Conservation (phyloP, 2,888 invertebrate species). For the Synanthedon tipuliformis region DNA sequence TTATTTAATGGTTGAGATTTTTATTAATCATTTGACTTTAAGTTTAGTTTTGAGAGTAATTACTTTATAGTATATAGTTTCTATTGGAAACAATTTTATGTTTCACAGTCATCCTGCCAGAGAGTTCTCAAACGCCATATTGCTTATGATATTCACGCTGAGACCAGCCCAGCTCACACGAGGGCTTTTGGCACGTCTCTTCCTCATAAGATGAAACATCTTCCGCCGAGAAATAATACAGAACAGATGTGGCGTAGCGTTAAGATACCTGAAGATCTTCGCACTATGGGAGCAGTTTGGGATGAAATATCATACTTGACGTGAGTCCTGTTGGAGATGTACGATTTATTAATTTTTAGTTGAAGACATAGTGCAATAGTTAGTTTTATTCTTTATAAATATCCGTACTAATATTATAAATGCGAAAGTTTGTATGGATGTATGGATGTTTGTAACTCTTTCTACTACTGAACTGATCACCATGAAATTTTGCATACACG, state of each 20-base stretch:
- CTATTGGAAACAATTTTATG: neutral
- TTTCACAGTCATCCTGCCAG: conserved; percentile 50
- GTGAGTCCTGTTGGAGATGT: conserved; percentile 25
- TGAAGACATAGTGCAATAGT: no score
- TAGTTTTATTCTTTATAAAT: no score
- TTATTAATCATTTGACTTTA: neutral
- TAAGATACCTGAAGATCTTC: conserved; percentile 67
- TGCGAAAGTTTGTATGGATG: no score
- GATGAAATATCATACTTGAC: conserved; percentile 72
- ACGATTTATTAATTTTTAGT: no score
- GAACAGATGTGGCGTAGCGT: conserved; percentile 66
- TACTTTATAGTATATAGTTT: neutral
- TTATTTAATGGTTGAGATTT: no score
- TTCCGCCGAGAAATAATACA: conserved; percentile 66
- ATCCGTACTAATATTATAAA: no score
- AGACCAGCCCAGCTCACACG: conserved; percentile 50
- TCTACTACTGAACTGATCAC: no score
- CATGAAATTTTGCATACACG: no score
- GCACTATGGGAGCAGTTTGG: conserved; percentile 73
- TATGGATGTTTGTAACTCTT: no score
- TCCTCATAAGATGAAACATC: conserved; percentile 58
- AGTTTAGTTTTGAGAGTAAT: neutral
- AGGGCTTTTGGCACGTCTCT: conserved; percentile 66
- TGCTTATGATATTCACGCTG: conserved; percentile 56
- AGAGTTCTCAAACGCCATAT: conserved; percentile 61